Evolutionary conservation across 1,140 invertebrate species (phyloP).

Genomic region (Cotesia glomerata): DNA sequence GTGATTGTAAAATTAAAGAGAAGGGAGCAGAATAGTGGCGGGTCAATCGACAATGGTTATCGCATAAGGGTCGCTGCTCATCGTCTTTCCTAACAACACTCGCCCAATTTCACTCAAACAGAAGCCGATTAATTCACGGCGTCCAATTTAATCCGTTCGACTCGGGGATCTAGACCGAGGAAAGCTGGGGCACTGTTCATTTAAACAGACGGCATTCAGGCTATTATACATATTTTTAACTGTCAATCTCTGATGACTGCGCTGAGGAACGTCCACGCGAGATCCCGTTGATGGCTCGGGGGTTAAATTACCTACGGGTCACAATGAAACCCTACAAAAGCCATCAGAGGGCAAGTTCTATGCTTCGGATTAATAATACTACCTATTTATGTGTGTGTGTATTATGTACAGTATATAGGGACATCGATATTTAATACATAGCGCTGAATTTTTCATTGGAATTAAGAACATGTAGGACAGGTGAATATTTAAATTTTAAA

Average conservation of each 20-base stretch:
- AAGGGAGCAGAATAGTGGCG: background rate
- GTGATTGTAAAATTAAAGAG: background rate
- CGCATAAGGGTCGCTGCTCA: constrained; percentile 34
- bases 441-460: too few species aligned
- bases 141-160: constrained; percentile 62
- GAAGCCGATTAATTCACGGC: constrained; percentile 64
- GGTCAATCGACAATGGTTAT: background rate
- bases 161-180: background rate
- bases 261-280: background rate
- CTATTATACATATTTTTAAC: constrained; percentile 65
- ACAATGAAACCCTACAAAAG: constrained; percentile 21
- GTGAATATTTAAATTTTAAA: too few species aligned
- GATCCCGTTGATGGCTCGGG: background rate
- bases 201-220: constrained; percentile 40
- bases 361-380: too few species aligned
- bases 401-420: too few species aligned
- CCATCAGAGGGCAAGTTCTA: background rate
- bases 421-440: too few species aligned
- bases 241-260: constrained; percentile 56
- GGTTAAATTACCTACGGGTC: constrained; percentile 6
- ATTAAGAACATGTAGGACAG: too few species aligned
- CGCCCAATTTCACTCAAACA: constrained; percentile 65
- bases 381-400: too few species aligned
- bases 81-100: constrained; percentile 59
- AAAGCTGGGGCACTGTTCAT: constrained; percentile 28